phyloP scores from a whole-genome alignment of 2,797 vertebrate species.

The Xerus rutilus region DNA sequence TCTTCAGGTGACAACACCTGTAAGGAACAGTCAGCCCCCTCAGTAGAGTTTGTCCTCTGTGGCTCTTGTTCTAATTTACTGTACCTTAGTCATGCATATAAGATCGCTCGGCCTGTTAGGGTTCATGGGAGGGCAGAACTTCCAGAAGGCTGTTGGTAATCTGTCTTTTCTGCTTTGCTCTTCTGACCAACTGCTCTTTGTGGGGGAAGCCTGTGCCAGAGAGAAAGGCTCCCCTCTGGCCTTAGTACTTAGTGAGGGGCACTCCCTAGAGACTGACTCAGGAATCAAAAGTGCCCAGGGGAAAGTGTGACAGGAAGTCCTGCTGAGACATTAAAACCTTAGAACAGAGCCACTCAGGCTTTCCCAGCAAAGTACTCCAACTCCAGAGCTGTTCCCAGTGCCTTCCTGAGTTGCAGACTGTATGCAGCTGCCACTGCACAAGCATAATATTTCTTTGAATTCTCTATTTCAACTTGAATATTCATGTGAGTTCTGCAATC shows the following conservation, averaged over 20 bases:
- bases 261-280: not conserved
- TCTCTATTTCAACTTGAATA: constrained; percentile 72
- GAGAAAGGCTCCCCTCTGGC: not conserved
- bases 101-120: not conserved
- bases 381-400: not conserved
- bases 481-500: constrained; percentile 30
- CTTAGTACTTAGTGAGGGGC: not conserved
- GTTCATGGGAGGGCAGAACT: not conserved
- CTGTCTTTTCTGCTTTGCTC: not conserved
- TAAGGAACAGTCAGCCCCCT: not conserved
- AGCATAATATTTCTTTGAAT: constrained; percentile 60
- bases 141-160: not conserved
- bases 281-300: not conserved
- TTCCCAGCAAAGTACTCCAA: not conserved
- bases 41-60: not conserved
- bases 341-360: not conserved
- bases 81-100: rapidly evolving
- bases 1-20: not conserved
- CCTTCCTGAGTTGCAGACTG: not conserved
- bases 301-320: not conserved
- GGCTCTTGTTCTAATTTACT: not conserved
- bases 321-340: not conserved
- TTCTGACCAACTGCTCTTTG: not conserved
- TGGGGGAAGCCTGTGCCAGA: not conserved
- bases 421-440: not conserved